Percentiles rank a stretch among this genome's conserved stretches.
Evolutionary conservation across 2,888 invertebrate species (phyloP).

Genomic region (Xestoiulus laeticollis): DNA sequence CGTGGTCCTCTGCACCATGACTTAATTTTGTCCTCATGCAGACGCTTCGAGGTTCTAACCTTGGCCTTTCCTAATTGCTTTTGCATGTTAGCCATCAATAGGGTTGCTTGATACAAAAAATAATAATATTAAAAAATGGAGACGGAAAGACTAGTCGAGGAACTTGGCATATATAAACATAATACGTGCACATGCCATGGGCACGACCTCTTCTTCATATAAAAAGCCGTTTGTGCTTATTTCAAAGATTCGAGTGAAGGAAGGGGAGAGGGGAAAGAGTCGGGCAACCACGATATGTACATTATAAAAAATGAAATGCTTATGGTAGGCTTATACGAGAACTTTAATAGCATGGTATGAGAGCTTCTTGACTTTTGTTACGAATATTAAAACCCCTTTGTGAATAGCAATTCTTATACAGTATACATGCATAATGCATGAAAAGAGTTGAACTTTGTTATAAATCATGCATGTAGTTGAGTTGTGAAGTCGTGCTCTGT

Average conservation of each 20-base stretch:
- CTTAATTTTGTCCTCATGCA: not conserved
- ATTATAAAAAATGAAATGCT: not conserved
- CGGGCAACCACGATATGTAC: not conserved
- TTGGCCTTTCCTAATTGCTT: not conserved
- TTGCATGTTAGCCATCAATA: slow-evolving; percentile 2
- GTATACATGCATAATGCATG: not conserved
- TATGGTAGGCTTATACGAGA: not conserved
- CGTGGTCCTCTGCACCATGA: too few species aligned
- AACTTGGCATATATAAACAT: slow-evolving; percentile 4
- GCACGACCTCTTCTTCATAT: slow-evolving; percentile 9
- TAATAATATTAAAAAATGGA: slow-evolving; percentile 6
- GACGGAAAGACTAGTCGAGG: not conserved
- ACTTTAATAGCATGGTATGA: not conserved
- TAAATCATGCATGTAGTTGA: not conserved
- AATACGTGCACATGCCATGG: not conserved
- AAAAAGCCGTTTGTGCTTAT: slow-evolving; percentile 3
- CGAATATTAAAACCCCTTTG: not conserved
- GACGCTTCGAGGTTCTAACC: slow-evolving; percentile 16
- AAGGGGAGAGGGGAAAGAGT: slow-evolving; percentile 7
- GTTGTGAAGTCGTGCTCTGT: not conserved
- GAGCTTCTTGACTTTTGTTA: not conserved
- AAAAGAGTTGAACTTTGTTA: not conserved
- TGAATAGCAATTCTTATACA: not conserved
- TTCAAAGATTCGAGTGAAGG: slow-evolving; percentile 26
- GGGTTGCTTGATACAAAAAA: not conserved